phyloP scores from a whole-genome alignment of 2,113 vertebrate species.

The Brachypodius melanocephalos region DNA sequence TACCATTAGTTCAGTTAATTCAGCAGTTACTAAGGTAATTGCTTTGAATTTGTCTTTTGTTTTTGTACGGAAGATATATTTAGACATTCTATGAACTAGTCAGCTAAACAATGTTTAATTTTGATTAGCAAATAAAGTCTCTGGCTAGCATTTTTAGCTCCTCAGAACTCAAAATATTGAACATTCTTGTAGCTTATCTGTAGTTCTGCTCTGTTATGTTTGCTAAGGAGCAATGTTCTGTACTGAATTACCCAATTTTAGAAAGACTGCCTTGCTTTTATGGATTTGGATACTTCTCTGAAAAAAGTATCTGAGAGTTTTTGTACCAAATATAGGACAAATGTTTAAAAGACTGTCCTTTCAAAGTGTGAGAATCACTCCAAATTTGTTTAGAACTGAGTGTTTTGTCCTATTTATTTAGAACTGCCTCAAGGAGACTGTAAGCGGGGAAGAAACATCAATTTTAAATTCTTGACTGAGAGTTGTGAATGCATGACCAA shows the following conservation, averaged over 20 bases:
- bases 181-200: neutral
- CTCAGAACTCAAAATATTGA: neutral
- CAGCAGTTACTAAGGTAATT: slow-evolving; percentile 91
- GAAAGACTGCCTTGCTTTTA: neutral
- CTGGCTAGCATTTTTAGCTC: neutral
- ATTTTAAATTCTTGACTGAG: neutral
- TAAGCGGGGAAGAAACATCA: neutral
- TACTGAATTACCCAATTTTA: neutral
- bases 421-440: neutral
- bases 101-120: neutral
- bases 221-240: neutral
- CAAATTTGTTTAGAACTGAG: neutral
- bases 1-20: slow-evolving; percentile 94
- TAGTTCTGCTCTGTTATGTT: neutral
- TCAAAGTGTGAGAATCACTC: neutral
- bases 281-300: neutral
- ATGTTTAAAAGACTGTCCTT: neutral
- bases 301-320: neutral
- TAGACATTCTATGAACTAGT: neutral
- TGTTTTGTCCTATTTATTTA: neutral
- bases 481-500: neutral
- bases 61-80: neutral
- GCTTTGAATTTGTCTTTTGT: neutral
- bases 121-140: neutral
- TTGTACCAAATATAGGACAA: neutral